Conservation (phyloP, 2,113 vertebrate species). For the Speoplatyrhinus poulsoni region DNA sequence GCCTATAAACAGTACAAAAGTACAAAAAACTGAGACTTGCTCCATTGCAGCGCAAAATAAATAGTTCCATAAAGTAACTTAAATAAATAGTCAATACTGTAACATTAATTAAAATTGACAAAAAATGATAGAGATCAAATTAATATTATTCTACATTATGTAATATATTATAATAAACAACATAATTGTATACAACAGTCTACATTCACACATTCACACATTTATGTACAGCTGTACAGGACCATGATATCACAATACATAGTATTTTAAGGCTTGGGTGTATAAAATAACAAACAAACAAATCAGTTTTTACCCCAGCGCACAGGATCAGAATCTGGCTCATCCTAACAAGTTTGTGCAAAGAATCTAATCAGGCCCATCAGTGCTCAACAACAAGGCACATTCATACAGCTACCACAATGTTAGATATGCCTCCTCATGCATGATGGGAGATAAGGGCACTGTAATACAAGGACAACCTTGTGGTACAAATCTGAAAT, state of each 20-base stretch:
- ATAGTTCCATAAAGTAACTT: constrained; percentile 73
- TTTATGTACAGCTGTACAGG: constrained; percentile 76
- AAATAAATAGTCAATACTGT: constrained; percentile 83
- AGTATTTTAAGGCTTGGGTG: constrained; percentile 81
- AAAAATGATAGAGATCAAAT: constrained; percentile 65
- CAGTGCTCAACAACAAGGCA: constrained; percentile 70
- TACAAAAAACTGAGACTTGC: constrained; percentile 78
- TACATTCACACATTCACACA: constrained; percentile 78
- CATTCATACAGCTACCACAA: constrained; percentile 70
- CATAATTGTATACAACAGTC: constrained; percentile 73
- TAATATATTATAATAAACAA: constrained; percentile 69
- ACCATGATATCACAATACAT: constrained; percentile 80
- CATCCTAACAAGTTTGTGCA: constrained; percentile 78
- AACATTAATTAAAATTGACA: constrained; percentile 73
- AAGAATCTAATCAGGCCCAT: constrained; percentile 75
- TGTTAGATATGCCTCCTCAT: constrained; percentile 52
- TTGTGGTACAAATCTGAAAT: constrained; percentile 35
- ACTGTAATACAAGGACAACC: constrained; percentile 41
- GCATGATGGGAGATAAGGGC: constrained; percentile 42
- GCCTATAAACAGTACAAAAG: constrained; percentile 78
- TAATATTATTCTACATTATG: constrained; percentile 65
- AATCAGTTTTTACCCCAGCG: constrained; percentile 60
- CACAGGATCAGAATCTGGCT: constrained; percentile 67
- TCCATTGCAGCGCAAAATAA: constrained; percentile 78
- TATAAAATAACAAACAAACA: constrained; percentile 49